Conservation (phyloP, 2,797 vertebrate species). For the Malacoraja senta region DNA sequence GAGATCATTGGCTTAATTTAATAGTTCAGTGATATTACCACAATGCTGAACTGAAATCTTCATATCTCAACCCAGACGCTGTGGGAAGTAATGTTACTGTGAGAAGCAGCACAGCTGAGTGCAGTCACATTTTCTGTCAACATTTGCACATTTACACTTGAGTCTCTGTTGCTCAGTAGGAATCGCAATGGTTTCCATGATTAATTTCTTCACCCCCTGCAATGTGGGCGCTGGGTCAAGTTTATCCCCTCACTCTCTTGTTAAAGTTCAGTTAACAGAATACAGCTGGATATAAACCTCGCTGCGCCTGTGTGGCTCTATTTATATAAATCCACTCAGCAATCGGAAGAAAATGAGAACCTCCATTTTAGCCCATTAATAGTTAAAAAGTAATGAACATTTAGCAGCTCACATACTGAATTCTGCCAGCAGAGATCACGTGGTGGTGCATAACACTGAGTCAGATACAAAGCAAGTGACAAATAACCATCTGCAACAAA, state of each 20-base stretch:
- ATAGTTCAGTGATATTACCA: too few relatives aligned
- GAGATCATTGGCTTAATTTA: too few relatives aligned
- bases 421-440: not conserved
- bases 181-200: not conserved
- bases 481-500: conserved; percentile 12
- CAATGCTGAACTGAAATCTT: not conserved
- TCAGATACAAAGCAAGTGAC: conserved; percentile 23
- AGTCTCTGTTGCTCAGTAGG: too few relatives aligned
- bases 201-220: not conserved
- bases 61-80: not conserved
- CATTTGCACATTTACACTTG: not conserved
- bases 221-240: not conserved
- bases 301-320: not conserved
- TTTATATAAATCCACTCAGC: not conserved
- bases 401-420: not conserved
- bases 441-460: not conserved
- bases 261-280: not conserved
- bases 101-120: not conserved
- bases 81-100: not conserved
- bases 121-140: not conserved
- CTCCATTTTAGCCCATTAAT: not conserved
- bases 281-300: not conserved
- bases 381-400: conserved; percentile 19
- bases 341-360: not conserved
- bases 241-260: not conserved